Conservation (phyloP, 2,888 invertebrate genomes). For the Pterostichus madidus region DNA sequence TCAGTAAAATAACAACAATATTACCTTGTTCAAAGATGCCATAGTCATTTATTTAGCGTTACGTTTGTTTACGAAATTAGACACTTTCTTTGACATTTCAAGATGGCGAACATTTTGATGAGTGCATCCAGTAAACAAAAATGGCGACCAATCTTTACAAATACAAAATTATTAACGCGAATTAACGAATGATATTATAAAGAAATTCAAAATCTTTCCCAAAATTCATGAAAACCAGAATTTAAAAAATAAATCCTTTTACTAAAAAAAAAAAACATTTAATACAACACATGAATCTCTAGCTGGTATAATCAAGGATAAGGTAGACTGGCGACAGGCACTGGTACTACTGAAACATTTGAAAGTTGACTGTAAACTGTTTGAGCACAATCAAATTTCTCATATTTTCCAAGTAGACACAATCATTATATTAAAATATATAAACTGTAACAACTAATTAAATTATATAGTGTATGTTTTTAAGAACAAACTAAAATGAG, state of each 20-base stretch:
- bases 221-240: neutral
- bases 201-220: neutral
- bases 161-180: neutral
- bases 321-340: no score
- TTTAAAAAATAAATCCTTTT: neutral
- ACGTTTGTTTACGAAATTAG: conserved; percentile 59
- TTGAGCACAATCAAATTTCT: no score
- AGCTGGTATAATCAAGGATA: no score
- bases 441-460: neutral
- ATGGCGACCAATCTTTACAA: neutral
- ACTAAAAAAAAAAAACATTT: no score
- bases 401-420: no score
- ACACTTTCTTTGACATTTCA: conserved; percentile 64
- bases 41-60: conserved; percentile 58
- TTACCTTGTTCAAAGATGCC: conserved; percentile 63
- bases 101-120: conserved; percentile 49
- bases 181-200: no score
- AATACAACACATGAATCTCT: no score
- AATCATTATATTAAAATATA: no score
- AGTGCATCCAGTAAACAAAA: conserved; percentile 39
- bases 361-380: no score
- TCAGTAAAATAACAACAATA: conserved; percentile 31
- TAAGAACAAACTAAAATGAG: neutral
- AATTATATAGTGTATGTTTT: neutral
- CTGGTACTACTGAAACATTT: no score